Percentiles rank a stretch among this genome's conserved stretches.
These are phyloP conservation scores for Turritopsis rubra DNA, from an alignment of 30 jellyfish, hydroid and myxozoan species.

Conservation along the genomic window DNA sequence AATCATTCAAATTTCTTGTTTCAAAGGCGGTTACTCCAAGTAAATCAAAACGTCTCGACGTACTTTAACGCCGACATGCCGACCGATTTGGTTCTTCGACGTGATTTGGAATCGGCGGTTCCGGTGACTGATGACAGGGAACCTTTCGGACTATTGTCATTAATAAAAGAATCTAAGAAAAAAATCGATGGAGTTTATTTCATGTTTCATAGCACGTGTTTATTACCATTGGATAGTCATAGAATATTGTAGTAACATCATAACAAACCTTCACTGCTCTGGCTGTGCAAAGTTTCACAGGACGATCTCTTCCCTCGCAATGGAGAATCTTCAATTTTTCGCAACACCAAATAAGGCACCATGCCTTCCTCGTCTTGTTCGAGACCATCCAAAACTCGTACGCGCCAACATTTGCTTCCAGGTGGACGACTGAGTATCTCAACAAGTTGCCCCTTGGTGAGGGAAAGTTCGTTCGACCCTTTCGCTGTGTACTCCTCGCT, in stretches of 20 bases:
- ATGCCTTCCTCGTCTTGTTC: slow-evolving; percentile 63
- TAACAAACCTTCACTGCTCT: slow-evolving; percentile 92
- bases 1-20: neutral
- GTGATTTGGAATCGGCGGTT: slow-evolving; percentile 47
- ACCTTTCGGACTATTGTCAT: slow-evolving; percentile 32
- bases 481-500: slow-evolving; percentile 57
- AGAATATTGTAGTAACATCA: no score
- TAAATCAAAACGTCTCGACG: slow-evolving; percentile 21
- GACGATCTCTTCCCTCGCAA: slow-evolving; percentile 60
- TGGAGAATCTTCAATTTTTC: slow-evolving; percentile 60
- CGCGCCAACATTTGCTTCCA: slow-evolving; percentile 96
- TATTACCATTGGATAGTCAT: neutral
- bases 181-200: no score
- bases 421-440: slow-evolving; percentile 93
- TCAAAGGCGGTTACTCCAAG: neutral
- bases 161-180: slow-evolving; percentile 20
- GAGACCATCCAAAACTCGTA: slow-evolving; percentile 55
- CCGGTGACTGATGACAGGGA: slow-evolving; percentile 42
- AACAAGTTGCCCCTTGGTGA: slow-evolving; percentile 72
- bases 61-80: slow-evolving; percentile 57
- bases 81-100: slow-evolving; percentile 82
- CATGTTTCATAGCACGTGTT: neutral
- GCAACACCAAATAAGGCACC: slow-evolving; percentile 60
- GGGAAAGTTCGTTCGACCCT: slow-evolving; percentile 65
- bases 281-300: slow-evolving; percentile 88